Base-by-base conservation (phyloP, 64 coral and sea anemone genomes). In the Porites australiensis region DNA sequence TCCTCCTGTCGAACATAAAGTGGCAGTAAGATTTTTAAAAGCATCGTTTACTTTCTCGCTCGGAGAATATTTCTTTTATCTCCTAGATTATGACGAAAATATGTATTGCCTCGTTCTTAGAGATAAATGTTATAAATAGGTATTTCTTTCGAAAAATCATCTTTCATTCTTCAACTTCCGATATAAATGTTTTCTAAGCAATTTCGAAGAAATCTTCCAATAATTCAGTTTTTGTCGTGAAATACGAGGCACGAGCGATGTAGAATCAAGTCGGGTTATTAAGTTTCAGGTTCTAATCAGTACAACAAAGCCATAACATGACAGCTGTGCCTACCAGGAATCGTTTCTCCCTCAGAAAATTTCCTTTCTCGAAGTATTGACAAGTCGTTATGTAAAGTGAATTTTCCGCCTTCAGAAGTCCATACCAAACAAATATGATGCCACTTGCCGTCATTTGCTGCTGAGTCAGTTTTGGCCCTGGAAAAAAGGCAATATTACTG, bases 351-450 rank as follows among this genome's bases (percentile, higher is more conserved):
- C 2, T 43, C 19, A 44, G 89, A 77, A 69, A 80, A 91, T 46
- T 2, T 11, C 13, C 6, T 27, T 69, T 49, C 77, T 47, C 5
- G 16, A 43, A 57, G n/a, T 5, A 10, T n/a, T 8, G 0, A 5
- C 16, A 44, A 3, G 50, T 72, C 89, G 46, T 44, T 59, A 13
- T 91, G 60, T 14, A 91, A 3, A 11, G 12, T 3, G 46, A 82
- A 15, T 6, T 5, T 53, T 8, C 89, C 89, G 44, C 27, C 64
- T 5, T 5, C 3, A 19, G 61, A 80, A 13, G 18, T 72, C 89
- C 89, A 91, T 8, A 27, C 61, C 10, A 91, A 70, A 22, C 89
- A 91, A 44, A 91, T 58, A 44, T 91, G 20, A 59, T 66, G 47
- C 89, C 89, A 91, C 8, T 19, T 71, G 9, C 77, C 77, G 52